A percentile compares a stretch with the other conserved stretches of the same genome.
These are phyloP conservation scores for Caenorhabditis brenneri DNA, from an alignment of 1,140 invertebrate species.

Conservation along the genomic window DNA sequence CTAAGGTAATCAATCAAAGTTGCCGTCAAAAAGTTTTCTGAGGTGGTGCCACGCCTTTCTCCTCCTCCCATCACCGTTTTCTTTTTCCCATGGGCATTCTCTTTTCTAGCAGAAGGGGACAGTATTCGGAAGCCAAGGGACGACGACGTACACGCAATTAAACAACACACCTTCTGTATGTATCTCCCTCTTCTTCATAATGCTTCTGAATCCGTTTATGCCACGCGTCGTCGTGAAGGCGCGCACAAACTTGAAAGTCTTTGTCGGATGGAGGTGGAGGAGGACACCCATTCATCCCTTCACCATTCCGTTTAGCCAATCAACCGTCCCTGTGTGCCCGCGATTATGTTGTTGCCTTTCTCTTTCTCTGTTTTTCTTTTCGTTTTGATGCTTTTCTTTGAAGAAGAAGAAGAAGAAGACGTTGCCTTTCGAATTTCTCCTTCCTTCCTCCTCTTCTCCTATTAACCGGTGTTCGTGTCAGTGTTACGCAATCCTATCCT, in stretches of 20 bases:
- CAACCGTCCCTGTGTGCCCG: background rate
- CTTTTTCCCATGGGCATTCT: background rate
- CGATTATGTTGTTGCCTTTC: constrained; percentile 36
- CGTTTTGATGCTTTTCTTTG: background rate
- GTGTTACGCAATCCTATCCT: constrained; percentile 28
- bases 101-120: no score
- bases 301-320: constrained; percentile 37
- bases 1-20: constrained; percentile 7
- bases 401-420: background rate
- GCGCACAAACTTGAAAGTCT: background rate
- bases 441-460: background rate
- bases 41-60: background rate
- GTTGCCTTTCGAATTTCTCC: background rate
- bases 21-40: background rate
- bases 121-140: background rate
- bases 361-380: background rate
- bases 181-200: background rate
- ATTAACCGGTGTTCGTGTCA: constrained; percentile 27
- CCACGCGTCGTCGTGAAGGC: background rate
- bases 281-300: background rate
- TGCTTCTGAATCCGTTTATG: background rate
- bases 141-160: background rate
- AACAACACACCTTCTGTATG: background rate
- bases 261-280: background rate
- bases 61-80: no score